Percentiles rank a stretch among this genome's conserved stretches.
phyloP scores from a whole-genome alignment of 2,888 invertebrate genomes.

The Sphaerophoria taeniata region DNA sequence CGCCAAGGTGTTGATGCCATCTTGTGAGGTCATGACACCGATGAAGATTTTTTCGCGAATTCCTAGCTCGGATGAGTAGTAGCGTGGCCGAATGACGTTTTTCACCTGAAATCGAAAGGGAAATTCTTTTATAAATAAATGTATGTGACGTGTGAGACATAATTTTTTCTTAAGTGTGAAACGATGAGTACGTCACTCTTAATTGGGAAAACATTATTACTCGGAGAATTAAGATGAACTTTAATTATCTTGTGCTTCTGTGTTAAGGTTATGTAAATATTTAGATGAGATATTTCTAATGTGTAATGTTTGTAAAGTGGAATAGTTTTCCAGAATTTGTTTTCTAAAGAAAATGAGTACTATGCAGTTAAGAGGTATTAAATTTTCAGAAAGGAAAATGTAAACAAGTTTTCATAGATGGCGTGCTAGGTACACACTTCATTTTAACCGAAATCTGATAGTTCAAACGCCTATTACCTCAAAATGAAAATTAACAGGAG shows the following conservation, averaged over 20 bases:
- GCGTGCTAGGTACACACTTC: too few species aligned
- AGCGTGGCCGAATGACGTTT: conserved; percentile 92
- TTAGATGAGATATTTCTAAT: conserved; percentile 29
- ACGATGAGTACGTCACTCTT: background rate
- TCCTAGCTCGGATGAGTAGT: conserved; percentile 97
- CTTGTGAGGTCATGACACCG: conserved; percentile 91
- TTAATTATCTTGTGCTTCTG: background rate
- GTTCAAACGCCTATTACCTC: too few species aligned
- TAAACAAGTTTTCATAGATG: too few species aligned
- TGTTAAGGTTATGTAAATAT: conserved; percentile 42
- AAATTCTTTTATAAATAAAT: conserved; percentile 43
- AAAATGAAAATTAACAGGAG: too few species aligned
- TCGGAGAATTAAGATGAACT: conserved; percentile 44
- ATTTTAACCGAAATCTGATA: too few species aligned
- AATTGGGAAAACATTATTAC: conserved; percentile 18
- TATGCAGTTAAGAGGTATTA: too few species aligned
- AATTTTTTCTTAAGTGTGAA: background rate
- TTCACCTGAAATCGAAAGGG: conserved; percentile 82
- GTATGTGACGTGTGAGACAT: background rate
- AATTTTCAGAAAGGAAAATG: too few species aligned
- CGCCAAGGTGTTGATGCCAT: conserved; percentile 88
- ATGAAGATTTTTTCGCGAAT: conserved; percentile 95
- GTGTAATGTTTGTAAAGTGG: background rate
- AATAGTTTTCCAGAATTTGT: background rate
- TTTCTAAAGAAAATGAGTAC: too few species aligned